These are phyloP conservation scores for Epicampocera succincta DNA, from an alignment of 2,888 invertebrate species.

Conservation along the genomic window DNA sequence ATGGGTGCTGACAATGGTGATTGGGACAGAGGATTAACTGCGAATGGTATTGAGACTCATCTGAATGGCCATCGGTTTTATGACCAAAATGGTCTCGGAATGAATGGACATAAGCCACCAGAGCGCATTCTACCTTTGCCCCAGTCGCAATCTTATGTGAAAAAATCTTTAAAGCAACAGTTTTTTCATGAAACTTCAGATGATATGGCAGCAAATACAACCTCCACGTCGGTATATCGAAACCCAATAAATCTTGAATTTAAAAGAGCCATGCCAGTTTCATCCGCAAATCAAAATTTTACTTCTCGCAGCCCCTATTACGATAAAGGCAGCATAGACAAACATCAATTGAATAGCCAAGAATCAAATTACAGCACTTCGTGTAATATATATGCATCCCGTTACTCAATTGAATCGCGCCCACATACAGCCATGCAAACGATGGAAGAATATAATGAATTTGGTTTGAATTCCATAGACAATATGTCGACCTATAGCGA, in stretches of 20 bases:
- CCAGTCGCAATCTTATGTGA: constrained; percentile 62
- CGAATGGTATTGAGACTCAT: constrained; percentile 38
- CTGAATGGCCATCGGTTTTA: constrained; percentile 50
- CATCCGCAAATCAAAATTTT: constrained; percentile 61
- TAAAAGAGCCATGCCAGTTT: constrained; percentile 68
- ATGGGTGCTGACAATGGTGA: constrained; percentile 25
- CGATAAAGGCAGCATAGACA: constrained; percentile 34
- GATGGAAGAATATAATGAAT: constrained; percentile 83
- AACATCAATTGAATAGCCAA: constrained; percentile 13
- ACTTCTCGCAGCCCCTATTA: constrained; percentile 60
- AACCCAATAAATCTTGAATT: constrained; percentile 61
- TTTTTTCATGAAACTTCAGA: constrained; percentile 72
- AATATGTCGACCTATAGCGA: constrained; percentile 76
- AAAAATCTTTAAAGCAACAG: constrained; percentile 65
- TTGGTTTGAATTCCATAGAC: constrained; percentile 83
- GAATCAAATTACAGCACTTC: constrained; percentile 40
- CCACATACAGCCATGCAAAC: constrained; percentile 77
- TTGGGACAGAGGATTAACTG: constrained; percentile 39
- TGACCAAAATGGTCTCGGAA: constrained; percentile 70
- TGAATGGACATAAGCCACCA: constrained; percentile 70
- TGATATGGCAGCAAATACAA: constrained; percentile 63
- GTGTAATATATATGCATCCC: constrained; percentile 30
- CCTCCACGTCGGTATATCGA: constrained; percentile 57
- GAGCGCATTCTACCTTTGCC: constrained; percentile 74
- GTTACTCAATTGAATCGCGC: constrained; percentile 66